phyloP scores from a whole-genome alignment of 1,140 invertebrate genomes.

The Cecropterus lyciades region DNA sequence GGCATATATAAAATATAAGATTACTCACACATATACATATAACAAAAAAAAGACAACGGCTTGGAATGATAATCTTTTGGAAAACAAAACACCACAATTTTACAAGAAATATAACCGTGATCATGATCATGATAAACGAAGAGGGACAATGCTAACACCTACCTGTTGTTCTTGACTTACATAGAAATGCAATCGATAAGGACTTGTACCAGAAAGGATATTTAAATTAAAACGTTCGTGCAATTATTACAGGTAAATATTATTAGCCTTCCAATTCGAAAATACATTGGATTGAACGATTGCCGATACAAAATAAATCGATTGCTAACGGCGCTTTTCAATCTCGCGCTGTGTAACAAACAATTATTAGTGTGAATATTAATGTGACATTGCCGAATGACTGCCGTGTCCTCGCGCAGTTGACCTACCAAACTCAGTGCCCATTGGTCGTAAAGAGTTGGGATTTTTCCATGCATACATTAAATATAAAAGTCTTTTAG shows the following conservation, averaged over 20 bases:
- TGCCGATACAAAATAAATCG: conserved; percentile 10
- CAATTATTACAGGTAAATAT: too few relatives aligned
- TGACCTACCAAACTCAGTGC: conserved; percentile 18
- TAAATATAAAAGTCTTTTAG: not conserved
- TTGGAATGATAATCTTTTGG: too few relatives aligned
- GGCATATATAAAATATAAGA: too few relatives aligned
- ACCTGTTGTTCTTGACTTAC: not conserved
- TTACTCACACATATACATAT: too few relatives aligned
- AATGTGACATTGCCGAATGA: conserved; percentile 44
- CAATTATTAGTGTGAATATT: conserved; percentile 46
- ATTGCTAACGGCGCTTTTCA: conserved; percentile 46
- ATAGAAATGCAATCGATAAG: conserved; percentile 1
- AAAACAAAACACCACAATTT: too few relatives aligned
- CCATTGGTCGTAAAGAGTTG: conserved; percentile 4
- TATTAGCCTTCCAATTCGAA: not conserved
- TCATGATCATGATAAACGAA: too few relatives aligned
- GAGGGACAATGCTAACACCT: too few relatives aligned
- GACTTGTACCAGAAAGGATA: not conserved
- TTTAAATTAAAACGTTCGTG: not conserved
- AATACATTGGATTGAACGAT: conserved; percentile 1
- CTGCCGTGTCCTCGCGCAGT: conserved; percentile 36
- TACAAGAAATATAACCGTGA: too few relatives aligned
- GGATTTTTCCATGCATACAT: not conserved
- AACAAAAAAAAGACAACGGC: too few relatives aligned
- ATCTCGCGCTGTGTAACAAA: conserved; percentile 35